Evolutionary conservation across 2,888 invertebrate genomes (phyloP).

Genomic region (Epinotia brunnichana): DNA sequence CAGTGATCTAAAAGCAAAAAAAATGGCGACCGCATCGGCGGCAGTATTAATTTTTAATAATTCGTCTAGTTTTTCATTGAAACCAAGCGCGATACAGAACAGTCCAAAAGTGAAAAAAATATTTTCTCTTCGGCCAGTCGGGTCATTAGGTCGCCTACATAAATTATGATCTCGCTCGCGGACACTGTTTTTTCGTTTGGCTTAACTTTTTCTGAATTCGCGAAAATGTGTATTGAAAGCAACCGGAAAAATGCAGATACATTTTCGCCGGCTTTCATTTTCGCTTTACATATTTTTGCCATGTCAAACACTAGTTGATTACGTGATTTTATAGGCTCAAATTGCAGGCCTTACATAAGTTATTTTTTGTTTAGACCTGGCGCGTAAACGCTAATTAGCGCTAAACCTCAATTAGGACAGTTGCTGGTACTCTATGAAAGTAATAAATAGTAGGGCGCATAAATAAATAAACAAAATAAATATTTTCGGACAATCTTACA

Average conservation of each 20-base stretch:
- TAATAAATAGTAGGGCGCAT: too few relatives aligned
- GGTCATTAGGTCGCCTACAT: conserved; percentile 46
- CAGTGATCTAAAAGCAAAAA: neutral
- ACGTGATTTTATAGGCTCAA: neutral
- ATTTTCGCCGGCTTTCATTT: conserved; percentile 10
- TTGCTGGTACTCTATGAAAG: too few relatives aligned
- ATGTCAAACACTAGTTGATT: conserved; percentile 21
- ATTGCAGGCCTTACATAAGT: too few relatives aligned
- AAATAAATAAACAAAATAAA: too few relatives aligned
- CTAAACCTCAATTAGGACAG: too few relatives aligned
- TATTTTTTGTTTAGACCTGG: too few relatives aligned
- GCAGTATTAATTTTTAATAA: conserved; percentile 11
- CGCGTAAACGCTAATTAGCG: too few relatives aligned
- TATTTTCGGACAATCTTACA: too few relatives aligned
- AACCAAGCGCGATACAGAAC: neutral
- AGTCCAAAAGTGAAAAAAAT: conserved; percentile 28
- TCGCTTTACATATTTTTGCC: conserved; percentile 14
- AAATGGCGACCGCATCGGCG: neutral
- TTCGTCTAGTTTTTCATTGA: conserved; percentile 9
- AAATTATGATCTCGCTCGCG: conserved; percentile 41
- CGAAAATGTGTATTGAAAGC: conserved; percentile 25
- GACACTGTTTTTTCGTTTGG: conserved; percentile 35
- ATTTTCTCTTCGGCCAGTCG: conserved; percentile 13
- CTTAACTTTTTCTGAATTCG: conserved; percentile 34
- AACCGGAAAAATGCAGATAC: neutral